Evolutionary conservation across 2,888 invertebrate species (phyloP), one percentile per base, ranked within the genome.

Genomic region (Idaea dimidiata): DNA sequence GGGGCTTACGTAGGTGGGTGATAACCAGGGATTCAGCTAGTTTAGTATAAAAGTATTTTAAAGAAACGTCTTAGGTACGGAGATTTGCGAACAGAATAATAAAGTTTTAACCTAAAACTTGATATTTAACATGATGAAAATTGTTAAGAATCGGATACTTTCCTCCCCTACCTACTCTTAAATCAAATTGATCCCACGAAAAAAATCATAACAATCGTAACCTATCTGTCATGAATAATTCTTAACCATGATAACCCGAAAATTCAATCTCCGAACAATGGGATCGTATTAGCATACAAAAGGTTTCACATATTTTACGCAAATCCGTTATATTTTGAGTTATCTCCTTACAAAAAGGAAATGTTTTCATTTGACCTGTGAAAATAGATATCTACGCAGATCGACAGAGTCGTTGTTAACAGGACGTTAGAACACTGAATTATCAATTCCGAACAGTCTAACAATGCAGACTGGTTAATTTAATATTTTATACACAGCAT

Each of bases 251-350:
- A 87, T 88, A 87, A 86, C 88, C 88, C 83, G 83, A 87, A 89
- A 89, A 90, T 91, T 91, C 91, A 91, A 91, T 91, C 90, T 88
- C 85, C 89, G 89, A 89, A 91, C 91, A 90, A 91, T 91, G 84
- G 88, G 85, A 89, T 89, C 86, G 83, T 89, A 91, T 91, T 91
- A 91, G 88, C 91, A 91, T 91, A 91, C 89, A 91, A 91, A 91
- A 91, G 90, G 91, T 87, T 90, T 89, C 91, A 90, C 88, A 91
- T 91, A 91, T 91, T 89, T 91, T 89, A 90, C 89, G 89, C 84
- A 88, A 87, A 91, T 88, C 89, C 88, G 88, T 87, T 88, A 87
- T 88, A 89, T 88, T 89, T 89, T 88, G 89, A 88, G 88, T 88
- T 89, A 89, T 89, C 84, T 88, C 81, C 82, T 82, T 78, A 81